A percentile compares a stretch with the other conserved stretches of the same genome.
Evolutionary conservation across 2,888 invertebrate species (phyloP).

Genomic region (Gymnosoma rotundatum): DNA sequence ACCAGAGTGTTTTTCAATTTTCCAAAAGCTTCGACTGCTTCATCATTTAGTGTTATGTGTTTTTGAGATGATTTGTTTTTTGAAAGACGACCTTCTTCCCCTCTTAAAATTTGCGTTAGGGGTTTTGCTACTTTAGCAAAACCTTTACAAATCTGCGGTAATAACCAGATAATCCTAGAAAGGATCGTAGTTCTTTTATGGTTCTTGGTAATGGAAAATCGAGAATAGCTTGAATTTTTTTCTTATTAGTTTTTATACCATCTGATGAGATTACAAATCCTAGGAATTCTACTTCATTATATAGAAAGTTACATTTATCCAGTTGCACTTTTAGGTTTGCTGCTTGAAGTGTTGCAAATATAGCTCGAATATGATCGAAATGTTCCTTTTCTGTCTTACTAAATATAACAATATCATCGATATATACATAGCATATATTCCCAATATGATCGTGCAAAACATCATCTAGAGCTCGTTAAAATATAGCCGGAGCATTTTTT

Average conservation of each 20-base stretch:
- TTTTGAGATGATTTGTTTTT: slow-evolving; percentile 13
- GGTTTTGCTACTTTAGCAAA: slow-evolving; percentile 50
- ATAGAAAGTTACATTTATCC: slow-evolving; percentile 14
- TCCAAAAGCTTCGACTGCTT: neutral
- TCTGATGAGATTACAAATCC: slow-evolving; percentile 33
- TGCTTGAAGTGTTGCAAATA: neutral
- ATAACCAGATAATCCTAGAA: slow-evolving; percentile 62
- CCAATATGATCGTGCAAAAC: too few species aligned
- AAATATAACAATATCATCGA: too few species aligned
- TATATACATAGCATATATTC: too few species aligned
- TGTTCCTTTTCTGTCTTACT: slow-evolving; percentile 4
- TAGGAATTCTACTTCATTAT: slow-evolving; percentile 46
- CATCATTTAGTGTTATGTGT: neutral
- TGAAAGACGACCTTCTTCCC: slow-evolving; percentile 42
- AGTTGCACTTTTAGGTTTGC: neutral
- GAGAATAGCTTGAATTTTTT: slow-evolving; percentile 57
- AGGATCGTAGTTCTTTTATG: slow-evolving; percentile 63
- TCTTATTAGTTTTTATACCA: slow-evolving; percentile 43
- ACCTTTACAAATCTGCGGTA: slow-evolving; percentile 35
- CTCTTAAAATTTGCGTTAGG: slow-evolving; percentile 48
- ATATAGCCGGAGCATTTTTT: too few species aligned
- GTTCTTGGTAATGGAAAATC: slow-evolving; percentile 48
- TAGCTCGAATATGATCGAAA: slow-evolving; percentile 2
- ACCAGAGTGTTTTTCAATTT: neutral
- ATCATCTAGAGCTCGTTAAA: too few species aligned